phyloP scores from a whole-genome alignment of 2,797 vertebrate genomes.

The Pachyuromys duprasi region DNA sequence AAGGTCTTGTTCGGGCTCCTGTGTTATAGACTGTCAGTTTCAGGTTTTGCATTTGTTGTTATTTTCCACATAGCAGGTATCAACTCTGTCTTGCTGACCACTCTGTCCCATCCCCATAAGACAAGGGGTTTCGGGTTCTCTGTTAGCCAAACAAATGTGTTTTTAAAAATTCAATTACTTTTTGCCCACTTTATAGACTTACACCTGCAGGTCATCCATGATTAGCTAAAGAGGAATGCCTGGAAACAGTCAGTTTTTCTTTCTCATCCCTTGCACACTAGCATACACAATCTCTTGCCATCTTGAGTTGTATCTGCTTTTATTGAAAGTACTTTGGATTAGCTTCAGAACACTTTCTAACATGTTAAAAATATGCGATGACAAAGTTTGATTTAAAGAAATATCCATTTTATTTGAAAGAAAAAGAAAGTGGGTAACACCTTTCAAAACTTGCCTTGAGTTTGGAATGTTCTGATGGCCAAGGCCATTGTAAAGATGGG shows the following conservation, averaged over 20 bases:
- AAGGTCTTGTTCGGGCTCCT: slow-evolving; percentile 47
- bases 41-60: slow-evolving; percentile 59
- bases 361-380: neutral
- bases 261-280: neutral
- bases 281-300: rapidly evolving
- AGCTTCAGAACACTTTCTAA: neutral
- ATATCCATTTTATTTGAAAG: neutral
- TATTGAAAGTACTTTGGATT: neutral
- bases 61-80: slow-evolving; percentile 42
- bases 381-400: neutral
- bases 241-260: neutral
- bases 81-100: neutral
- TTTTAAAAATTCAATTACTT: slow-evolving; percentile 18
- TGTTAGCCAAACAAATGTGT: neutral
- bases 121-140: slow-evolving; percentile 32
- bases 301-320: neutral
- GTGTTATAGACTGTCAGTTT: slow-evolving; percentile 68
- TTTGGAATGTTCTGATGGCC: neutral
- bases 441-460: neutral
- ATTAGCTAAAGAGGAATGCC: neutral
- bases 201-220: neutral
- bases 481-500: neutral
- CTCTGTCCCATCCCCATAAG: slow-evolving; percentile 10
- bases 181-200: slow-evolving; percentile 13
- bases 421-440: neutral